Conservation (phyloP, 2,797 vertebrate genomes). For the Apogon hyalosoma region DNA sequence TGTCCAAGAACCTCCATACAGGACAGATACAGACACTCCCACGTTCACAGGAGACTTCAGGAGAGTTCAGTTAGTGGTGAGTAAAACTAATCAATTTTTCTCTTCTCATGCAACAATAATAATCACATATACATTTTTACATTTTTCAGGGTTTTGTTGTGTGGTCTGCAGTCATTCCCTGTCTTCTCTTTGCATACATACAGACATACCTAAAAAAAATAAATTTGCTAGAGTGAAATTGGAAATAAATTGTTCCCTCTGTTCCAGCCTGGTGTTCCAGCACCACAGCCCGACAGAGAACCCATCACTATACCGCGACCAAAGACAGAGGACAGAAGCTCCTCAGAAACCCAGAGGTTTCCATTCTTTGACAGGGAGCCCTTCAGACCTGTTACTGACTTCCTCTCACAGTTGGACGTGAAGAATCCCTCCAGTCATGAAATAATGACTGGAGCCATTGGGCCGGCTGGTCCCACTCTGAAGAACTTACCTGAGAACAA, state of each 20-base stretch:
- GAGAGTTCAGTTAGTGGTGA: slow-evolving; percentile 68
- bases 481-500: slow-evolving; percentile 4
- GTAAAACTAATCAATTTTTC: neutral
- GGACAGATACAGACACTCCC: slow-evolving; percentile 57
- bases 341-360: slow-evolving; percentile 49
- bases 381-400: slow-evolving; percentile 60
- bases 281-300: slow-evolving; percentile 1
- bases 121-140: neutral
- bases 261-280: slow-evolving; percentile 64
- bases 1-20: slow-evolving; percentile 40
- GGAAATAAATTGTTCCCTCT: neutral
- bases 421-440: slow-evolving; percentile 13
- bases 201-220: neutral
- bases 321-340: slow-evolving; percentile 15
- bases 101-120: no score
- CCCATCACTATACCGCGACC: slow-evolving; percentile 21
- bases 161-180: neutral
- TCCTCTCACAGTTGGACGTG: slow-evolving; percentile 45
- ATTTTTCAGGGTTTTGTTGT: no score
- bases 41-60: slow-evolving; percentile 61
- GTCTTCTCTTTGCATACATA: neutral
- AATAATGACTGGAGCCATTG: slow-evolving; percentile 14
- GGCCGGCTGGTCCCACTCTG: slow-evolving; percentile 38
- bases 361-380: slow-evolving; percentile 64
- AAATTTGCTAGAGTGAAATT: neutral